phyloP scores from a whole-genome alignment of 2,113 vertebrate genomes.

The Chloropsis cyanopogon region DNA sequence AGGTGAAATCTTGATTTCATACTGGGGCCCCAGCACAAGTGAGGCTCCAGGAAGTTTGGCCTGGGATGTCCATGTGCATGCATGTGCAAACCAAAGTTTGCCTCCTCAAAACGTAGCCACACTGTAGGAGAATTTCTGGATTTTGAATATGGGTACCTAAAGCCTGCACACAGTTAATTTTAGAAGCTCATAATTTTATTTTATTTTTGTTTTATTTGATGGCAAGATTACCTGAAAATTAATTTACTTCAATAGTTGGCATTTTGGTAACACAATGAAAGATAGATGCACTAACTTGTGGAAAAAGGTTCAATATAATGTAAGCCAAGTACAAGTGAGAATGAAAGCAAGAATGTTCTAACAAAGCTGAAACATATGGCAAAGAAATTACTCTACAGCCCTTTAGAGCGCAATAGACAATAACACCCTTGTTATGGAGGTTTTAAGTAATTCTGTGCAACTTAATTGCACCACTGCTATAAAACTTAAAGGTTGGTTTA shows the following conservation, averaged over 20 bases:
- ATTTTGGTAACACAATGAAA: not conserved
- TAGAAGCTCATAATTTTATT: rapidly evolving
- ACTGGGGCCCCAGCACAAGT: not conserved
- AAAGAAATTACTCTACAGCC: not conserved
- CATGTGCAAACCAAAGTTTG: not conserved
- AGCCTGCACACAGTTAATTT: not conserved
- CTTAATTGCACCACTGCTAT: not conserved
- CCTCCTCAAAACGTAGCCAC: not conserved
- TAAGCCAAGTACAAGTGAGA: not conserved
- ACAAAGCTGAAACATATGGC: not conserved
- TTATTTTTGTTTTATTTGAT: not conserved
- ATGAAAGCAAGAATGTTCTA: not conserved
- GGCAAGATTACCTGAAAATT: not conserved
- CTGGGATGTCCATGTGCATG: too few relatives aligned
- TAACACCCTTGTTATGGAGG: not conserved
- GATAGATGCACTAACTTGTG: not conserved
- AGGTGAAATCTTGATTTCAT: not conserved
- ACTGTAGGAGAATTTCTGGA: not conserved
- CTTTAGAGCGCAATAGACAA: not conserved
- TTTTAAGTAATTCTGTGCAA: not conserved
- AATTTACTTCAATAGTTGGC: not conserved
- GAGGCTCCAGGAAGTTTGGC: not conserved
- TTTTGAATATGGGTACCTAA: not conserved
- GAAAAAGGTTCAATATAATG: not conserved
- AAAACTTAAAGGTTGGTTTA: not conserved